Base-by-base conservation (phyloP, 2,113 vertebrate species). In the Cephalopholis sonnerati region DNA sequence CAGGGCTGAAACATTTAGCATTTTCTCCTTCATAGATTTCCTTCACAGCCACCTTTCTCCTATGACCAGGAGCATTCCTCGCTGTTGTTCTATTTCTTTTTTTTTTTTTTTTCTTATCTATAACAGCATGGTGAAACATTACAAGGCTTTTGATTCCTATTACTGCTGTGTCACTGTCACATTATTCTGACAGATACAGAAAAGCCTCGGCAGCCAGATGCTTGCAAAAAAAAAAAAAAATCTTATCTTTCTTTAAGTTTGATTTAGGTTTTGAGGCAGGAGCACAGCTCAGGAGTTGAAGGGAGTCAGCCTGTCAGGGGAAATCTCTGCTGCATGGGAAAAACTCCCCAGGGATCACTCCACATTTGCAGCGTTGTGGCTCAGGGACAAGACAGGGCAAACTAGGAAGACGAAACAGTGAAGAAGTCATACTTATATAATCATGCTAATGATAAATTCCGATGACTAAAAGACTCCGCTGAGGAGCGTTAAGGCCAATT, bases 281-380 rank as follows among this genome's bases (percentile, higher is more conserved):
- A 88, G 87, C 84, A 83, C 79, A 78, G 86, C 87, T 93, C 81
- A 77, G 85, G 89, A 92, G 88, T 92, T 90, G 84, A 93, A 87
- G 93, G 87, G 82, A 92, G 82, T 91, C 90, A 87, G 89, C 87
- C 93, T 94, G 93, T 93, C 93, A 93, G 85, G 91, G 92, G 92
- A 91, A 93, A 95, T 93, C 74, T 91, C 82, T 89, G 92, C 91
- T 92, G 89, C 86, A 93, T 91, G 89, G 84, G 81, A 89, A 92
- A 92, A 91, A 88, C 64, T 92, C 93, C 92, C 87, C 77, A 74
- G 92, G 92, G 93, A 95, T 91, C 91, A 87, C 87, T 93, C 86
- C 87, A 87, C 88, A 90, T 93, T 93, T 92, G 77, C 91, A 82
- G 87, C 53, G 73, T 61, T 77, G 91, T 84, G 82, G 90, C 91